Percentiles rank a stretch among this genome's conserved stretches.
These are phyloP conservation scores for Radopholus similis DNA, from an alignment of 1,140 invertebrate species.

Conservation along the genomic window DNA sequence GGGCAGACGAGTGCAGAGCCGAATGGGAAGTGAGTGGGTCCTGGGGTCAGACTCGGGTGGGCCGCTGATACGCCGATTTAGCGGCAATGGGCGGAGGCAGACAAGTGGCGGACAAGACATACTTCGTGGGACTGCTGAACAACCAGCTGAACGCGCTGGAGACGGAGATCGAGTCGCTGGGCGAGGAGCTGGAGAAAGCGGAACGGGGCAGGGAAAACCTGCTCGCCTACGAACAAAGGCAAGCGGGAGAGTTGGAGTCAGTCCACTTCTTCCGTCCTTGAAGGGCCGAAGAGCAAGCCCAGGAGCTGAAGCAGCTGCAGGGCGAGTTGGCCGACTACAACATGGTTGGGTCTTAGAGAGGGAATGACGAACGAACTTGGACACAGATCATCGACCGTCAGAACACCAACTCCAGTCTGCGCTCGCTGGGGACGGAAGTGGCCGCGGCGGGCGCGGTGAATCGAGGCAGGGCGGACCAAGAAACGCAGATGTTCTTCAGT, in stretches of 20 bases:
- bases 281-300: slow-evolving; percentile 39
- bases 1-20: slow-evolving; percentile 13
- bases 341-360: slow-evolving; percentile 3
- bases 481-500: not conserved
- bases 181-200: slow-evolving; percentile 23
- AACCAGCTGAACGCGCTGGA: slow-evolving; percentile 30
- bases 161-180: slow-evolving; percentile 21
- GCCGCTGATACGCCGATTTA: slow-evolving; percentile 5
- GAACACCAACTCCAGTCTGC: slow-evolving; percentile 34
- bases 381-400: slow-evolving; percentile 31
- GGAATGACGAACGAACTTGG: not conserved
- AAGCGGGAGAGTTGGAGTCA: not conserved
- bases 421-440: slow-evolving; percentile 22
- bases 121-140: slow-evolving; percentile 37
- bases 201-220: slow-evolving; percentile 30
- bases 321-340: slow-evolving; percentile 31
- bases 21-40: slow-evolving; percentile 34
- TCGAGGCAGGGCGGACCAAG: not conserved
- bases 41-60: not conserved
- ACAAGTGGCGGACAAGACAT: slow-evolving; percentile 26
- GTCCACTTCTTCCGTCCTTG: not conserved
- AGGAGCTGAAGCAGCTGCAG: slow-evolving; percentile 39
- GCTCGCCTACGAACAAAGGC: slow-evolving; percentile 38
- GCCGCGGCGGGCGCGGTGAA: slow-evolving; percentile 16
- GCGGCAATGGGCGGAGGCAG: slow-evolving; percentile 28